Evolutionary conservation across 2,888 invertebrate genomes (phyloP).

Genomic region (Pollenia labialis): DNA sequence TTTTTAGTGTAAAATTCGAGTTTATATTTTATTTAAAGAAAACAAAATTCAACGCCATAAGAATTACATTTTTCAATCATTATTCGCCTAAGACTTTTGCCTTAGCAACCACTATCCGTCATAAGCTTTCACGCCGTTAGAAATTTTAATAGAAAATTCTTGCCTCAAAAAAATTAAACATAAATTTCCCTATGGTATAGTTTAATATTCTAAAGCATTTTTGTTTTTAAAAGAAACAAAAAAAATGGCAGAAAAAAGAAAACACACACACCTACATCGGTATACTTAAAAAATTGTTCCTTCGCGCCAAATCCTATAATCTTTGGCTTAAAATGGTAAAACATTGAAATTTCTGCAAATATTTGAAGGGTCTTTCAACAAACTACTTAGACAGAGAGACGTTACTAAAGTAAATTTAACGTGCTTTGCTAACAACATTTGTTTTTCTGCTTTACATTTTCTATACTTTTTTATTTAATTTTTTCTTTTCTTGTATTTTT

Average conservation of each 20-base stretch:
- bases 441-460: too few species aligned
- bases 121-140: background rate
- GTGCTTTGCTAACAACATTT: too few species aligned
- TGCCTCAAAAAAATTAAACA: background rate
- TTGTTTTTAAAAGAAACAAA: background rate
- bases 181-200: constrained; percentile 11
- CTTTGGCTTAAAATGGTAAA: background rate
- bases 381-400: background rate
- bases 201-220: constrained; percentile 10
- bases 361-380: background rate
- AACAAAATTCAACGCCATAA: too few species aligned
- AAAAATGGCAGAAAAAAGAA: background rate
- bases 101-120: background rate
- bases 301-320: background rate
- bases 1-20: too few species aligned
- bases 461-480: background rate
- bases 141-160: background rate
- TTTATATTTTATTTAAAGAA: too few species aligned
- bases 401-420: background rate
- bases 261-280: background rate
- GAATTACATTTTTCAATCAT: too few species aligned
- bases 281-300: background rate
- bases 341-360: background rate
- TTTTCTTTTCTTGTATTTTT: background rate
- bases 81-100: too few species aligned